phyloP scores from a whole-genome alignment of 1,140 invertebrate genomes.

The Penaeus japonicus region DNA sequence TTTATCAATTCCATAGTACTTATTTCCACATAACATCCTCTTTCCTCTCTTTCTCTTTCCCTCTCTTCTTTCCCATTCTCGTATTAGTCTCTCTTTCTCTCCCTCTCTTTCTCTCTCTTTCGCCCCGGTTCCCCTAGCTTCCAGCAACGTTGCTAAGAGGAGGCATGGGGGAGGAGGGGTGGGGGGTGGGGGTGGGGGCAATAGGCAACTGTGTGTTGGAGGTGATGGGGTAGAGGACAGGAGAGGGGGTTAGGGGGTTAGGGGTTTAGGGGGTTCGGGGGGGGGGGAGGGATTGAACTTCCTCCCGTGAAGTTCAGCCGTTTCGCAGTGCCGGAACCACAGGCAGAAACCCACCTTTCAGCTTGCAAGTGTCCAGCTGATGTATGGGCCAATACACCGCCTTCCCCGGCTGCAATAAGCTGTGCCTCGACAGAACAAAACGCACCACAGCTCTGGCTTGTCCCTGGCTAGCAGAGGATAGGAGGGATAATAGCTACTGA shows the following conservation, averaged over 20 bases:
- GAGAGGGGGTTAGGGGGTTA: too few species aligned
- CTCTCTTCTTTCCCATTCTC: background rate
- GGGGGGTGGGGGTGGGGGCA: too few species aligned
- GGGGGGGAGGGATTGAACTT: too few species aligned
- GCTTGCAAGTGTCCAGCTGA: constrained; percentile 20
- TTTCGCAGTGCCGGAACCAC: constrained; percentile 3
- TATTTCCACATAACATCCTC: too few species aligned
- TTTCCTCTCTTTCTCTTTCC: background rate
- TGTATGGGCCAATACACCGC: constrained; percentile 26
- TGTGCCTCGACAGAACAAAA: background rate
- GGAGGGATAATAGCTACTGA: too few species aligned
- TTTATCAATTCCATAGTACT: background rate
- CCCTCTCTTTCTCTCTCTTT: constrained; percentile 34
- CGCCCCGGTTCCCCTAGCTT: background rate
- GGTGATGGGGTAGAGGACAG: too few species aligned
- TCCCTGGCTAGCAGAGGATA: background rate
- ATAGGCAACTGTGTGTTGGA: too few species aligned
- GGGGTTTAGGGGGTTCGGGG: too few species aligned
- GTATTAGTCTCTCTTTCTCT: constrained; percentile 25
- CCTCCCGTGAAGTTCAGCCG: background rate
- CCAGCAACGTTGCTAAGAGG: background rate
- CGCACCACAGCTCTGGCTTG: background rate
- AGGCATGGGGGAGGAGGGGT: too few species aligned
- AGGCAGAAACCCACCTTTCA: constrained; percentile 13
- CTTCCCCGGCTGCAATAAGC: constrained; percentile 16